A percentile compares a stretch with the other conserved stretches of the same genome.
phyloP scores from a whole-genome alignment of 2,113 vertebrate genomes.

The Mastomys natalensis region DNA sequence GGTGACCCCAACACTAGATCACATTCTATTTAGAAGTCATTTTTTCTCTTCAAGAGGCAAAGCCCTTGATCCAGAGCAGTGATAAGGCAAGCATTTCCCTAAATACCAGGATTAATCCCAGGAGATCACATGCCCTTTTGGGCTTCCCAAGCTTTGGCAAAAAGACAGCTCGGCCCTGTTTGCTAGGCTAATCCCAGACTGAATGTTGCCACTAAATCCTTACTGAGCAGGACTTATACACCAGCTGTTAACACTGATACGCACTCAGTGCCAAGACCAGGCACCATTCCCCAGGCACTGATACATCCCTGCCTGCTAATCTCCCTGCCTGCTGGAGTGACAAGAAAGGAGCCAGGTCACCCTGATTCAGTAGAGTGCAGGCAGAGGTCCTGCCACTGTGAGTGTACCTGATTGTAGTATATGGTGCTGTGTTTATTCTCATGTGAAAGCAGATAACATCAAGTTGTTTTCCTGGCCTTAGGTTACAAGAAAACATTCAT shows the following conservation, averaged over 20 bases:
- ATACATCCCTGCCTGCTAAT: slow-evolving; percentile 43
- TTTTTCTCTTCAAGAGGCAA: slow-evolving; percentile 77
- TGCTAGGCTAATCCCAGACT: slow-evolving; percentile 61
- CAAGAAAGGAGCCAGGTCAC: slow-evolving; percentile 9
- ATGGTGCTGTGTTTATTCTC: background rate
- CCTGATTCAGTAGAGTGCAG: background rate
- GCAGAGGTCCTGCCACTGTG: background rate
- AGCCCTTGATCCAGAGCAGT: slow-evolving; percentile 61
- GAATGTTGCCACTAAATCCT: slow-evolving; percentile 66
- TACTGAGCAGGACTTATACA: slow-evolving; percentile 64
- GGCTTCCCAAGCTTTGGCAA: slow-evolving; percentile 65
- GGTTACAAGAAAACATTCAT: background rate
- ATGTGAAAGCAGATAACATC: background rate
- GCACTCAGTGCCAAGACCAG: slow-evolving; percentile 27
- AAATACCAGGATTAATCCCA: slow-evolving; percentile 79
- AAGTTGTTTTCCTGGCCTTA: background rate
- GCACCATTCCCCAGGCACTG: slow-evolving; percentile 14
- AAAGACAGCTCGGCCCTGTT: slow-evolving; percentile 64
- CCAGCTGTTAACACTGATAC: slow-evolving; percentile 69
- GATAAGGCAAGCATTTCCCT: slow-evolving; percentile 79
- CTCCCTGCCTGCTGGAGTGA: background rate
- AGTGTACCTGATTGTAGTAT: background rate
- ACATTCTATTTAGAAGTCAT: slow-evolving; percentile 70
- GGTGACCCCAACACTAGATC: slow-evolving; percentile 21
- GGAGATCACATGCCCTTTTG: slow-evolving; percentile 66